phyloP scores from a whole-genome alignment of 2,888 invertebrate genomes.

The Meloe dianella region DNA sequence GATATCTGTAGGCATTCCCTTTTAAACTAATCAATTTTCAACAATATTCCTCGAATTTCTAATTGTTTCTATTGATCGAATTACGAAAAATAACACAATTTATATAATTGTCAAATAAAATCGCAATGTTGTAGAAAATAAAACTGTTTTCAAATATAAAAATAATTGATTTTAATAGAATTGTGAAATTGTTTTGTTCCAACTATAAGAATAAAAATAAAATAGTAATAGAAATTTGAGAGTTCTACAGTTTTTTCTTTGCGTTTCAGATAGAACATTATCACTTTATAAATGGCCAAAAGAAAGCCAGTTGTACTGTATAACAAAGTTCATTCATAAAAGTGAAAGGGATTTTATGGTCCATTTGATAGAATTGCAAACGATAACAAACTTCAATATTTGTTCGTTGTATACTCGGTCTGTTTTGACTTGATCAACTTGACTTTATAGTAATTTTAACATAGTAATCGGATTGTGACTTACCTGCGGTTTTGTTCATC shows the following conservation, averaged over 20 bases:
- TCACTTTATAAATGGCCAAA: not conserved
- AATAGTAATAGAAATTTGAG: not conserved
- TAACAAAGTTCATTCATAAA: slow-evolving; percentile 2
- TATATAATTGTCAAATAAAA: too few species aligned
- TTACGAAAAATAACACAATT: too few species aligned
- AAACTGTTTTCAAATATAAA: not conserved
- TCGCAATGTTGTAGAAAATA: too few species aligned
- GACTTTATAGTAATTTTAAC: not conserved
- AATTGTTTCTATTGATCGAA: too few species aligned
- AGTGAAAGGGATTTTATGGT: not conserved
- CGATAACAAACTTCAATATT: not conserved
- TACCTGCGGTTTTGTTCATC: too few species aligned
- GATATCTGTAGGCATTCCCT: too few species aligned
- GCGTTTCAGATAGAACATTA: not conserved
- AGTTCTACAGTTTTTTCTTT: not conserved
- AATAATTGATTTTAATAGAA: not conserved
- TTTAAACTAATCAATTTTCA: too few species aligned
- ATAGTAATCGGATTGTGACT: too few species aligned
- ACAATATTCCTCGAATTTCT: too few species aligned
- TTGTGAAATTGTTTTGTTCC: not conserved
- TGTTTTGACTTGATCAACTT: not conserved
- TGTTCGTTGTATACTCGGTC: not conserved
- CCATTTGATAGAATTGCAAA: not conserved
- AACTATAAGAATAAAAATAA: not conserved
- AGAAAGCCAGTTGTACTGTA: not conserved